phyloP scores from a whole-genome alignment of 2,888 invertebrate genomes.

The Papilio elwesi region DNA sequence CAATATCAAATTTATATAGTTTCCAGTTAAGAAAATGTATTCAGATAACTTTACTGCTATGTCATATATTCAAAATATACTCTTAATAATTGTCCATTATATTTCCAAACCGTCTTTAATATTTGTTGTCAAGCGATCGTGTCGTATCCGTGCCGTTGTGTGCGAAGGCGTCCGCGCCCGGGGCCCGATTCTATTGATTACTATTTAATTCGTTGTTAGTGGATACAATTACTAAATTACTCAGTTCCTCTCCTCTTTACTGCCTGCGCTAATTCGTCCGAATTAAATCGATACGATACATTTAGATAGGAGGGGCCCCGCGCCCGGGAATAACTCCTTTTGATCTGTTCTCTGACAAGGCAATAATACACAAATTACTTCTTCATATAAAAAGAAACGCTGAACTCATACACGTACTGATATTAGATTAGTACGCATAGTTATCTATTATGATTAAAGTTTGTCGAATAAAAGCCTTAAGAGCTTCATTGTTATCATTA shows the following conservation, averaged over 20 bases:
- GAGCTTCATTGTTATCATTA: no score
- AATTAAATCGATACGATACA: slow-evolving; percentile 54
- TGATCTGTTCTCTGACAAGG: not conserved
- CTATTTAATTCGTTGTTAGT: slow-evolving; percentile 81
- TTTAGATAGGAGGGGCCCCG: slow-evolving; percentile 44
- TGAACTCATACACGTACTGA: no score
- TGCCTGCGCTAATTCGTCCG: slow-evolving; percentile 53
- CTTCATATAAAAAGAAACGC: not conserved
- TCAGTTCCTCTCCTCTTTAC: slow-evolving; percentile 70
- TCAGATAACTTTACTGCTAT: no score
- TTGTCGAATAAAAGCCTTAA: no score
- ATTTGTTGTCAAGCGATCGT: slow-evolving; percentile 45
- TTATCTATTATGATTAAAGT: no score
- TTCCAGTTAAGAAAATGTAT: no score
- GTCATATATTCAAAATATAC: no score
- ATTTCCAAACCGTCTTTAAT: no score
- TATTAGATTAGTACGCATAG: no score
- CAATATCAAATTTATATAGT: no score
- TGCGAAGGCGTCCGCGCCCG: slow-evolving; percentile 54
- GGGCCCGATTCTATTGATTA: slow-evolving; percentile 78
- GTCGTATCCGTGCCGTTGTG: slow-evolving; percentile 53
- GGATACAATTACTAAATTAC: slow-evolving; percentile 83
- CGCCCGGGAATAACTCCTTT: slow-evolving; percentile 28
- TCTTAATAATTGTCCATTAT: no score
- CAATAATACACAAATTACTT: not conserved